phyloP scores from a whole-genome alignment of 2,888 invertebrate genomes.

The Drymonia ruficornis region DNA sequence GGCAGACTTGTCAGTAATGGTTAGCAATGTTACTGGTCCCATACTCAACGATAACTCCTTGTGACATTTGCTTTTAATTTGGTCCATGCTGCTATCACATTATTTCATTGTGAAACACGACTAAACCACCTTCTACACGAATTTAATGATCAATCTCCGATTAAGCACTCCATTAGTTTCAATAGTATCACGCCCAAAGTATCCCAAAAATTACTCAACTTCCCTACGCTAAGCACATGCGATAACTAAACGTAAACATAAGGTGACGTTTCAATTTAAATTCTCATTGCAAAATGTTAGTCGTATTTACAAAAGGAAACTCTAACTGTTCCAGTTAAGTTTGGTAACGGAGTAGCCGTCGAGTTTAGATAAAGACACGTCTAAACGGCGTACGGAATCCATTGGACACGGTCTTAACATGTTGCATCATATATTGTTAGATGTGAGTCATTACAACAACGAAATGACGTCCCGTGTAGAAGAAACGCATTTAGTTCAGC shows the following conservation, averaged over 20 bases:
- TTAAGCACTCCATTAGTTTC: too few species aligned
- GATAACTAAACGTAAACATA: not conserved
- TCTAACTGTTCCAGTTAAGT: slow-evolving; percentile 25
- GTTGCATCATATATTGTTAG: slow-evolving; percentile 28
- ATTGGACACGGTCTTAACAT: slow-evolving; percentile 30
- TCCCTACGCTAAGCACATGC: not conserved
- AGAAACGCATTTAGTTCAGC: not conserved
- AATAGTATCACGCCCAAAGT: not conserved
- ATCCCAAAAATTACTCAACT: not conserved
- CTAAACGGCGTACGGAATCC: slow-evolving; percentile 27
- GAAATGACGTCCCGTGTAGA: slow-evolving; percentile 16
- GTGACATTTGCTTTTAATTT: too few species aligned
- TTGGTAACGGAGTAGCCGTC: slow-evolving; percentile 25
- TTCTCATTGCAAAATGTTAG: not conserved
- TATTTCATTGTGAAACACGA: too few species aligned
- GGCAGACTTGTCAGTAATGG: too few species aligned
- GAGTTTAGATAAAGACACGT: slow-evolving; percentile 36
- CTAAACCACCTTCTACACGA: not conserved
- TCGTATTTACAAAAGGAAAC: not conserved
- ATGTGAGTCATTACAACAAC: slow-evolving; percentile 18
- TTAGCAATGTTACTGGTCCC: too few species aligned
- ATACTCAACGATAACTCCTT: too few species aligned
- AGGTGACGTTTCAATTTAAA: not conserved
- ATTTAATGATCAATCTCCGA: not conserved
- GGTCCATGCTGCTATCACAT: too few species aligned